A percentile compares a stretch with the other conserved stretches of the same genome.
Conservation (phyloP, 2,113 vertebrate genomes). For the Oryzias celebensis region DNA sequence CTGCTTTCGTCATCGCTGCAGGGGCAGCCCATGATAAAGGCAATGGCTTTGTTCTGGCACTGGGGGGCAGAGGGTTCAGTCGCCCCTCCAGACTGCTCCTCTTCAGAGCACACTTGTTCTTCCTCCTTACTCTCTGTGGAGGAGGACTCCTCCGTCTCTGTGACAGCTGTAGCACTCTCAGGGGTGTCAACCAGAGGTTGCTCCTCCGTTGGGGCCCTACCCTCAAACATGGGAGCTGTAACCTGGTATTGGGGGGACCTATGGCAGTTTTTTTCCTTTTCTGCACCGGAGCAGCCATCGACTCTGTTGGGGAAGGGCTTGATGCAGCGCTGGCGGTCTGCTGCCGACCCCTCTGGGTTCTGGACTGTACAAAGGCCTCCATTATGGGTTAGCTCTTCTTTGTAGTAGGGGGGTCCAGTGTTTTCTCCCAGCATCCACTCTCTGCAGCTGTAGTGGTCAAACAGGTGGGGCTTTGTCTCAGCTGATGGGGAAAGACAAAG, state of each 20-base stretch:
- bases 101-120: neutral
- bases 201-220: conserved; percentile 5
- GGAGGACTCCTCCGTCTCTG: neutral
- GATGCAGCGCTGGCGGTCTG: conserved; percentile 37
- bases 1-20: conserved; percentile 75
- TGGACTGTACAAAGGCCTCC: conserved; percentile 32
- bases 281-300: conserved; percentile 76
- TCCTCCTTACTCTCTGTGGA: neutral
- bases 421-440: conserved; percentile 58
- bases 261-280: conserved; percentile 81
- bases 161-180: neutral
- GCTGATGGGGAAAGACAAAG: conserved; percentile 35
- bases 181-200: neutral
- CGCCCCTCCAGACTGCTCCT: rapidly evolving
- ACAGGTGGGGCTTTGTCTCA: conserved; percentile 38
- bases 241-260: conserved; percentile 10
- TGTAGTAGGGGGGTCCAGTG: conserved; percentile 60
- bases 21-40: conserved; percentile 89
- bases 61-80: conserved; percentile 40
- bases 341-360: conserved; percentile 20
- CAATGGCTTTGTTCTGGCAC: conserved; percentile 88
- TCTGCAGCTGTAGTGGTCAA: conserved; percentile 22
- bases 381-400: conserved; percentile 49
- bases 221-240: neutral
- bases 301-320: neutral